Conservation (phyloP, 1,140 invertebrate species). For the Drosophila repleta region DNA sequence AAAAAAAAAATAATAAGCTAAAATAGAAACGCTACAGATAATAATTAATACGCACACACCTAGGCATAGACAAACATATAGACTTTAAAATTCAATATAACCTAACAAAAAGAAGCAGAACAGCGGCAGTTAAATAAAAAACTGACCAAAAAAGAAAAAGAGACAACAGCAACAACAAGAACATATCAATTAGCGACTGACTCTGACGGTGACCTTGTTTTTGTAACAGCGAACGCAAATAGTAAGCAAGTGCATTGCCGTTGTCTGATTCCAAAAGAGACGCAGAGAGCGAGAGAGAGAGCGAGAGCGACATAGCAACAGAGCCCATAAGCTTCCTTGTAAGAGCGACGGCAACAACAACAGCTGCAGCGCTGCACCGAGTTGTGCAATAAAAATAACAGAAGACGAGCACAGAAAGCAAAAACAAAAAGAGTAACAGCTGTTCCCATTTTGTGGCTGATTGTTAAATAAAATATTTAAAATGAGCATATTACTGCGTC, state of each 20-base stretch:
- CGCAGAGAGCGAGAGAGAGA: slow-evolving; percentile 3
- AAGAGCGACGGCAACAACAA: slow-evolving; percentile 19
- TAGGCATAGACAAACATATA: slow-evolving; percentile 32
- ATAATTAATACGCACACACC: slow-evolving; percentile 51
- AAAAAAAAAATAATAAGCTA: slow-evolving; percentile 46
- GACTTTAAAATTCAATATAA: slow-evolving; percentile 57
- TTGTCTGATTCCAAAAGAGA: slow-evolving; percentile 5
- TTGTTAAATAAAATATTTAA: slow-evolving; percentile 24
- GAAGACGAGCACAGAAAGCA: neutral
- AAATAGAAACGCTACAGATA: slow-evolving; percentile 53
- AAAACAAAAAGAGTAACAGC: slow-evolving; percentile 4
- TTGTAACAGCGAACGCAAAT: slow-evolving; percentile 36
- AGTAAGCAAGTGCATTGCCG: slow-evolving; percentile 59
- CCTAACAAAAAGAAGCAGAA: slow-evolving; percentile 36
- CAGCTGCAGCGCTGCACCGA: slow-evolving; percentile 8
- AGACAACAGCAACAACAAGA: slow-evolving; percentile 7
- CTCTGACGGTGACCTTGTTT: slow-evolving; percentile 69
- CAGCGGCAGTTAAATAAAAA: slow-evolving; percentile 33
- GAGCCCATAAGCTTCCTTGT: slow-evolving; percentile 46
- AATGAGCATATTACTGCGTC: slow-evolving; percentile 66
- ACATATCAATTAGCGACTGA: slow-evolving; percentile 42
- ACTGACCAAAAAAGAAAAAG: slow-evolving; percentile 38
- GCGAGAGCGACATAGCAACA: slow-evolving; percentile 41
- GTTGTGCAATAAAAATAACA: slow-evolving; percentile 37
- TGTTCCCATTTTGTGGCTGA: slow-evolving; percentile 11